phyloP scores from a whole-genome alignment of 2,797 vertebrate species.

The Eidolon dupreanum region DNA sequence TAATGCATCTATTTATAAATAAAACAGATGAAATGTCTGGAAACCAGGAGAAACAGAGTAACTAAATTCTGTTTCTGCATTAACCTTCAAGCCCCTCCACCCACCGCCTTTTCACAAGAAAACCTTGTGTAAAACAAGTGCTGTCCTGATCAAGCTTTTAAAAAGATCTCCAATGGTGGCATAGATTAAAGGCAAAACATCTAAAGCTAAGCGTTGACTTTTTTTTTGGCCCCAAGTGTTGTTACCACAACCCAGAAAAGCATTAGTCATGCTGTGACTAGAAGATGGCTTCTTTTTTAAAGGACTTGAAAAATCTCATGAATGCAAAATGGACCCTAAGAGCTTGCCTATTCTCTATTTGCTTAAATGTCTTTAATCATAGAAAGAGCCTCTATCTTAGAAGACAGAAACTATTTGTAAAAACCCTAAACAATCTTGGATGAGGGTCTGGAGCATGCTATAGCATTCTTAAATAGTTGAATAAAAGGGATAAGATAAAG shows the following conservation, averaged over 20 bases:
- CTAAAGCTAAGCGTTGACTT: neutral
- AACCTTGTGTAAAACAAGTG: constrained; percentile 21
- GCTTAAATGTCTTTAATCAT: constrained; percentile 48
- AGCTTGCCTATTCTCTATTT: neutral
- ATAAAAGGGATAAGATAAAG: neutral
- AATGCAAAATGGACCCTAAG: constrained; percentile 63
- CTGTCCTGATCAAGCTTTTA: neutral
- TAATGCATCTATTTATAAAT: constrained; percentile 56
- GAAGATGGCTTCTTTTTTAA: constrained; percentile 31
- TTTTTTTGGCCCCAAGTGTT: neutral
- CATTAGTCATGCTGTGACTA: constrained; percentile 57
- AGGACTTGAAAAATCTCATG: constrained; percentile 40
- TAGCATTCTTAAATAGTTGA: constrained; percentile 11
- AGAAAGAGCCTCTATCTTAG: constrained; percentile 53
- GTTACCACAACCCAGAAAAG: constrained; percentile 49
- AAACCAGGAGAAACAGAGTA: neutral
- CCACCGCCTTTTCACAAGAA: constrained; percentile 25
- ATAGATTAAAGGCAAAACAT: constrained; percentile 40
- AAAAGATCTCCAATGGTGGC: neutral
- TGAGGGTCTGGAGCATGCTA: neutral
- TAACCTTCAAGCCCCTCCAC: constrained; percentile 33
- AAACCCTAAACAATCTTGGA: constrained; percentile 13
- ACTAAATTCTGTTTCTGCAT: neutral
- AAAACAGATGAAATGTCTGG: neutral
- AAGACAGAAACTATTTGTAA: constrained; percentile 64